Percentiles rank a stretch among this genome's conserved stretches.
Conservation (phyloP, 2,797 vertebrate genomes). For the Acrossocheilus fasciatus region DNA sequence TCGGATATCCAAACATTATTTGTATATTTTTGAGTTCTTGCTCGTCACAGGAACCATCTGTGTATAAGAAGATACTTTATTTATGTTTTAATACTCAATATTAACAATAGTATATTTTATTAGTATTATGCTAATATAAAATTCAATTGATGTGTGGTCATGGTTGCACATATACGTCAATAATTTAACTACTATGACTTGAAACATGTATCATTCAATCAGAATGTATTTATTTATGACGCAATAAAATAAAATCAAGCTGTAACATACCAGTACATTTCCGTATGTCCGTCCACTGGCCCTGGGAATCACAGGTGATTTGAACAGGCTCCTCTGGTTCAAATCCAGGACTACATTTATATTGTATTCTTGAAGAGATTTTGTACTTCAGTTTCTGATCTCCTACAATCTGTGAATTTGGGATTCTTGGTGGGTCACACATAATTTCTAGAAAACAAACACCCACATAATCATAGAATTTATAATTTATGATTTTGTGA, state of each 20-base stretch:
- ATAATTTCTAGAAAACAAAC: constrained; percentile 19
- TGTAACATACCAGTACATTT: constrained; percentile 37
- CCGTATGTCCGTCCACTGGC: constrained; percentile 22
- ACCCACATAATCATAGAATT: neutral
- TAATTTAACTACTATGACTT: neutral
- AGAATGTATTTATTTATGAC: neutral
- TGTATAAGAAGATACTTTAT: neutral
- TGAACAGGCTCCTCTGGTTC: neutral
- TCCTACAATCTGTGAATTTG: neutral
- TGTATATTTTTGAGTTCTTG: constrained; percentile 37
- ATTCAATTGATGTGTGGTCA: neutral
- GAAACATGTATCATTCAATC: neutral
- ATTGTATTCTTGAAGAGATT: neutral
- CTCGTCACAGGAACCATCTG: constrained; percentile 52
- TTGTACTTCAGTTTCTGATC: neutral
- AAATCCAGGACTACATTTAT: constrained; percentile 22
- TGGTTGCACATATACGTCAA: neutral
- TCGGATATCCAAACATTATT: constrained; percentile 31
- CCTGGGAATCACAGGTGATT: constrained; percentile 11
- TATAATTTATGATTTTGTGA: neutral
- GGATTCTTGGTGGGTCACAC: constrained; percentile 31
- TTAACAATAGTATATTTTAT: neutral
- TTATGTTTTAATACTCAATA: neutral
- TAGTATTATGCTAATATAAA: neutral
- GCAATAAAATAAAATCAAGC: neutral